Evolutionary conservation across 2,888 invertebrate species (phyloP).

Genomic region (Troilus luridus): DNA sequence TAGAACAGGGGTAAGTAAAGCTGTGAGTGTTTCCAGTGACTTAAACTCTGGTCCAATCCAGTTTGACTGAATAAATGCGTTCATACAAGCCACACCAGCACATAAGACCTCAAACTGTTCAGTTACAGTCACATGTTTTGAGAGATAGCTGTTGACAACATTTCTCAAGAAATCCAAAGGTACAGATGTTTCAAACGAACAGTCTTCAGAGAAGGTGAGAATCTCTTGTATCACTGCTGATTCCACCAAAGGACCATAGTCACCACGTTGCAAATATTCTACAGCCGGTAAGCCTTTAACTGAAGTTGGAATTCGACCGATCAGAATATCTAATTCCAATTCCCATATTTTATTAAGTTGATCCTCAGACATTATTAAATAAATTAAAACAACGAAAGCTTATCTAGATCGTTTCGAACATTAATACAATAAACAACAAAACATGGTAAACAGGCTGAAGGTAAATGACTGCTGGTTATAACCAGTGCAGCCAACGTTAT

Average conservation of each 20-base stretch:
- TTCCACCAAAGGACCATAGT: slow-evolving; percentile 61
- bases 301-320: slow-evolving; percentile 56
- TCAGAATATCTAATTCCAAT: slow-evolving; percentile 59
- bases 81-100: slow-evolving; percentile 77
- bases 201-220: slow-evolving; percentile 45
- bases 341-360: slow-evolving; percentile 49
- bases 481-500: neutral
- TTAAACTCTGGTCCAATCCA: slow-evolving; percentile 79
- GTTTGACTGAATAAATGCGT: slow-evolving; percentile 84
- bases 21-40: slow-evolving; percentile 46
- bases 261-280: slow-evolving; percentile 61
- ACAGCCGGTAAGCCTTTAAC: slow-evolving; percentile 58
- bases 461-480: neutral
- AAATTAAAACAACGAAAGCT: neutral
- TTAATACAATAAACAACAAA: slow-evolving; percentile 21
- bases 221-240: slow-evolving; percentile 53
- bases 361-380: slow-evolving; percentile 37
- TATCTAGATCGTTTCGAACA: neutral
- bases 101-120: slow-evolving; percentile 70
- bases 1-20: slow-evolving; percentile 60
- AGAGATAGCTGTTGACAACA: slow-evolving; percentile 58
- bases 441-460: slow-evolving; percentile 27
- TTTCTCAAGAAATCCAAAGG: slow-evolving; percentile 53
- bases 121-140: slow-evolving; percentile 40
- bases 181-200: neutral